phyloP scores from a whole-genome alignment of 2,888 invertebrate species.

The Dermolepida albohirtum region DNA sequence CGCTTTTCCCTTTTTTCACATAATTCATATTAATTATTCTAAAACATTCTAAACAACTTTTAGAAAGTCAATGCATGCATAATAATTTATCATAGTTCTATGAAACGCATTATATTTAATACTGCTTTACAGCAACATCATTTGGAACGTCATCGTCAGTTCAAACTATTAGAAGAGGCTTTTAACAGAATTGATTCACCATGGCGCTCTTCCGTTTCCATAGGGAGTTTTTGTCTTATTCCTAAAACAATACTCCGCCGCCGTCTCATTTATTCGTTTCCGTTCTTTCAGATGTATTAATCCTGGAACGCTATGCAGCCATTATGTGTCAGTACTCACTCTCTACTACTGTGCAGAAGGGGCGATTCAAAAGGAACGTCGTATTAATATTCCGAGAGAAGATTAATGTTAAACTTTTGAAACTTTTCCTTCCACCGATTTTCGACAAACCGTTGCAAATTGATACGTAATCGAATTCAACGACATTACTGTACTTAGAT shows the following conservation, averaged over 20 bases:
- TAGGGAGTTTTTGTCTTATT: constrained; percentile 46
- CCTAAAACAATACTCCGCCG: constrained; percentile 49
- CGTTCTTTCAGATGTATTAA: constrained; percentile 51
- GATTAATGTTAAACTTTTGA: constrained; percentile 46
- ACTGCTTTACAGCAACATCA: neutral
- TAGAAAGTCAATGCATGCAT: no score
- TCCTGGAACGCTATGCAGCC: constrained; percentile 49
- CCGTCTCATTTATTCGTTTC: constrained; percentile 52
- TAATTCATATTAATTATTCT: no score
- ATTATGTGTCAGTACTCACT: constrained; percentile 48
- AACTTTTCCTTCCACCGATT: constrained; percentile 32
- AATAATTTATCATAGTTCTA: no score
- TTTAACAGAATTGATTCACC: constrained; percentile 54
- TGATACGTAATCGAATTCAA: constrained; percentile 40
- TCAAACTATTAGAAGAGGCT: constrained; percentile 51
- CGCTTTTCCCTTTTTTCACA: no score
- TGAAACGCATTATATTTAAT: no score
- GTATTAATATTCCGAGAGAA: constrained; percentile 39
- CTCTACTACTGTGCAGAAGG: constrained; percentile 45
- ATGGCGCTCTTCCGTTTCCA: constrained; percentile 48
- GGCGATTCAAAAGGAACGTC: constrained; percentile 37
- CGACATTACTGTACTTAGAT: constrained; percentile 28
- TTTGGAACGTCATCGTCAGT: constrained; percentile 46
- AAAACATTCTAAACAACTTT: no score
- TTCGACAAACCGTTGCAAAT: constrained; percentile 34